Conservation (phyloP, 2,113 vertebrate genomes). For the Esox niger region DNA sequence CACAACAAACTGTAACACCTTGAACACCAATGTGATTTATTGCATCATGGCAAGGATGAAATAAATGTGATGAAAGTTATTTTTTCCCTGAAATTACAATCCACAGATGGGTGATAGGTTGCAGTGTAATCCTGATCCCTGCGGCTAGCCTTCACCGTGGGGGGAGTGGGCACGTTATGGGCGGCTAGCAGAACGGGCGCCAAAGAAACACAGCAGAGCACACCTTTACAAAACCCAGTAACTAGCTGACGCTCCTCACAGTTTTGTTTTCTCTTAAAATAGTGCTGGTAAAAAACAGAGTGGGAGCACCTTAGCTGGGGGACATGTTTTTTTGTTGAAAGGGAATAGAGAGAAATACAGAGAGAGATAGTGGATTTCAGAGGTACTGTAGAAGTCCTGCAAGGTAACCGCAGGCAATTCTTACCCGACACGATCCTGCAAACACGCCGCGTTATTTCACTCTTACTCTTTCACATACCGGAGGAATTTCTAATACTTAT, state of each 20-base stretch:
- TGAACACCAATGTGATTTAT: background rate
- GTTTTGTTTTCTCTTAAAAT: conserved; percentile 78
- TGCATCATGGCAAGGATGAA: background rate
- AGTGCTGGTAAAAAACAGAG: conserved; percentile 67
- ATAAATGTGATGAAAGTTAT: conserved; percentile 29
- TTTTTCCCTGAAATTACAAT: conserved; percentile 39
- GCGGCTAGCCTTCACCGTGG: conserved; percentile 30
- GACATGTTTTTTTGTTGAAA: conserved; percentile 76
- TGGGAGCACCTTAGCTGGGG: conserved; percentile 69
- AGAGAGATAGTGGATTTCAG: conserved; percentile 71
- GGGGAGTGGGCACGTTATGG: conserved; percentile 23
- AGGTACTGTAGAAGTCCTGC: conserved; percentile 69
- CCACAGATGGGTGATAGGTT: conserved; percentile 24
- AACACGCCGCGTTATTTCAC: conserved; percentile 59
- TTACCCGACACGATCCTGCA: conserved; percentile 60
- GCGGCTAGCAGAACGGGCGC: conserved; percentile 38
- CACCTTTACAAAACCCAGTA: conserved; percentile 67
- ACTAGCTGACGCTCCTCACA: conserved; percentile 61
- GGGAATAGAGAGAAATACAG: conserved; percentile 58
- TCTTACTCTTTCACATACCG: conserved; percentile 61
- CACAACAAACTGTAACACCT: background rate
- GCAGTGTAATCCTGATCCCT: conserved; percentile 29
- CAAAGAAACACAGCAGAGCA: conserved; percentile 43
- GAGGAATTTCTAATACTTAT: conserved; percentile 58
- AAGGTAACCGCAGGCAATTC: conserved; percentile 76